These are phyloP conservation scores for Andrena bucephala DNA, from an alignment of 2,888 invertebrate species.

Conservation along the genomic window DNA sequence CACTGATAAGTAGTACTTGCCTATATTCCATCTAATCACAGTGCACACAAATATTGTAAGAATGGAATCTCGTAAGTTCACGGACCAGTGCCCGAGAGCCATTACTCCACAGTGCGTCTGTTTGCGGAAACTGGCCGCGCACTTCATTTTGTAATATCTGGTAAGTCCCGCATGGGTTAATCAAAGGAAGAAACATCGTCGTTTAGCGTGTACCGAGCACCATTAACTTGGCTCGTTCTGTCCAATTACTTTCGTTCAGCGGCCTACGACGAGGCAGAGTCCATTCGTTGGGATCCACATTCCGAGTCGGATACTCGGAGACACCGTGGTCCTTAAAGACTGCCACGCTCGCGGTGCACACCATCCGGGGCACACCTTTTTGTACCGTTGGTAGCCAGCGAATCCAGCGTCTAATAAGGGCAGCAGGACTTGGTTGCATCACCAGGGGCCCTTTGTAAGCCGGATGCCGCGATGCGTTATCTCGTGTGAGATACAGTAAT, in stretches of 20 bases:
- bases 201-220: slow-evolving; percentile 54
- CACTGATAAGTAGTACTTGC: no score
- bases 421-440: slow-evolving; percentile 61
- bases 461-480: slow-evolving; percentile 72
- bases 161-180: slow-evolving; percentile 61
- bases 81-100: slow-evolving; percentile 27
- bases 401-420: slow-evolving; percentile 51
- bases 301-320: slow-evolving; percentile 24
- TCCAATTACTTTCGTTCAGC: slow-evolving; percentile 55
- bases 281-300: slow-evolving; percentile 36
- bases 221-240: slow-evolving; percentile 53
- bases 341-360: neutral
- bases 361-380: slow-evolving; percentile 17
- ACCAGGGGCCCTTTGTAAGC: slow-evolving; percentile 67
- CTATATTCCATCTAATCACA: no score
- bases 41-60: neutral
- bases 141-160: slow-evolving; percentile 60
- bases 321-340: slow-evolving; percentile 17
- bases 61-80: slow-evolving; percentile 22
- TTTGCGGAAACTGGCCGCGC: slow-evolving; percentile 67
- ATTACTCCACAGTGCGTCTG: slow-evolving; percentile 67
- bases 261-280: slow-evolving; percentile 22
- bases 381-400: slow-evolving; percentile 24
- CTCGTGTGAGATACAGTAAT: slow-evolving; percentile 76
- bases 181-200: slow-evolving; percentile 70